Base-by-base conservation (phyloP, 2,113 vertebrate species). In the Thunnus thynnus region DNA sequence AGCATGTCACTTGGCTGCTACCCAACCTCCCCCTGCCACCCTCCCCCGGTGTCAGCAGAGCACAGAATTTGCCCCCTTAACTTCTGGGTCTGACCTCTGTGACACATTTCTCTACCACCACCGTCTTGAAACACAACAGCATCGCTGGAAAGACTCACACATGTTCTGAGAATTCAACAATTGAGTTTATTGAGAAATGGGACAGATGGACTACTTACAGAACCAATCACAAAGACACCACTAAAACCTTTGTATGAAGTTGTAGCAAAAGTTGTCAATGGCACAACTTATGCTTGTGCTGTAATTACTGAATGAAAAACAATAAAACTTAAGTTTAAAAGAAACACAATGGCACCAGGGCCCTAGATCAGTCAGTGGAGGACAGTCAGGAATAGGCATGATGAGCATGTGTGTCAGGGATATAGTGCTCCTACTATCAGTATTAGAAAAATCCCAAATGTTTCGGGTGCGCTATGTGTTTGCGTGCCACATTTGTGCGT, bases 1-100 rank as follows among this genome's bases (percentile, higher is more conserved):
- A 60, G 74, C 86, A 78, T 87, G 90, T 88, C 81, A 80, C 84
- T 88, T 72, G 73, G 70, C 71, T 76, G 76, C 77, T 73, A 63
- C 68, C 88, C 88, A 70, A 48, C 25, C 79, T 61, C 27, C 68
- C 20, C 12, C 58, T 13, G 44, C 56, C 27, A 30, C 76, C 52
- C 10, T 20, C 75, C 54, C 13, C 50, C 2, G 20, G 68, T 80
- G 76, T 88, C 74, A 82, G 75, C 72, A 70, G 80, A 86, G 67
- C 81, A 84, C 85, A 82, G 58, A 63, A 72, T 81, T 58, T 87
- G 71, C 78, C 80, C 86, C 86, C 65, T 85, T 81, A 82, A 84
- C 83, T 80, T 77, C 54, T 72, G 27, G 80, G 75, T 71, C 67
- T 85, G 84, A 89, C 86, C 83, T 41, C 44, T 50, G 67, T 80